Conservation (phyloP, 2,888 invertebrate genomes). For the Drosophila koepferae region DNA sequence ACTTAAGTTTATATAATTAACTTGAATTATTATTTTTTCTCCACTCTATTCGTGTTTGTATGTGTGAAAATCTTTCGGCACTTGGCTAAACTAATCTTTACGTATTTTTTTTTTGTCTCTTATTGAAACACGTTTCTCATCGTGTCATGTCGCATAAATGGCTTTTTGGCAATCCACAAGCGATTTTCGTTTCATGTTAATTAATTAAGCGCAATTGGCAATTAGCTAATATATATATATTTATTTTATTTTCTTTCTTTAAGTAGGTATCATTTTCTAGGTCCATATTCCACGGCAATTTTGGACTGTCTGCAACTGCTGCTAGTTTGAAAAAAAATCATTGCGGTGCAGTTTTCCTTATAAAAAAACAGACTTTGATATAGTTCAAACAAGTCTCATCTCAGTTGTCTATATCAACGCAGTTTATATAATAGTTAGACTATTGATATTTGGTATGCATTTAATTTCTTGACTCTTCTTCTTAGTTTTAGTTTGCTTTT, state of each 20-base stretch:
- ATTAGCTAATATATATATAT: slow-evolving; percentile 38
- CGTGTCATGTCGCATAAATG: slow-evolving; percentile 21
- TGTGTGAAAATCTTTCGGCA: slow-evolving; percentile 52
- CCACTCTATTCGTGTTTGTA: background rate
- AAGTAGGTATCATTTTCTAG: slow-evolving; percentile 10
- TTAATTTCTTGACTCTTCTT: background rate
- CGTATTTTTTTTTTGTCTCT: background rate
- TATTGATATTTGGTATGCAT: background rate
- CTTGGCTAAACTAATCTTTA: slow-evolving; percentile 23
- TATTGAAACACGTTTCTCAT: slow-evolving; percentile 49
- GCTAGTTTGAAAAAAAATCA: slow-evolving; percentile 1
- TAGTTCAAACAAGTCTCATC: background rate
- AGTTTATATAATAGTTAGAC: background rate
- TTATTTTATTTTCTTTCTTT: background rate
- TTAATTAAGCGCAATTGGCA: slow-evolving; percentile 73
- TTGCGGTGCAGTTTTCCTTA: slow-evolving; percentile 4
- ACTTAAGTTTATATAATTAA: slow-evolving; percentile 23
- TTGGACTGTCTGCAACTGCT: slow-evolving; percentile 1
- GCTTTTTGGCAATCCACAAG: slow-evolving; percentile 39
- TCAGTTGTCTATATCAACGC: background rate
- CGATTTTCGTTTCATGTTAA: slow-evolving; percentile 56
- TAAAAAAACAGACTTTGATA: background rate
- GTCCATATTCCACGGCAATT: background rate
- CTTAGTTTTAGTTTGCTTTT: too few relatives aligned
- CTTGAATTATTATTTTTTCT: slow-evolving; percentile 15